Evolutionary conservation across 2,113 vertebrate species (phyloP).

Genomic region (Brachyhypopomus gauderio): DNA sequence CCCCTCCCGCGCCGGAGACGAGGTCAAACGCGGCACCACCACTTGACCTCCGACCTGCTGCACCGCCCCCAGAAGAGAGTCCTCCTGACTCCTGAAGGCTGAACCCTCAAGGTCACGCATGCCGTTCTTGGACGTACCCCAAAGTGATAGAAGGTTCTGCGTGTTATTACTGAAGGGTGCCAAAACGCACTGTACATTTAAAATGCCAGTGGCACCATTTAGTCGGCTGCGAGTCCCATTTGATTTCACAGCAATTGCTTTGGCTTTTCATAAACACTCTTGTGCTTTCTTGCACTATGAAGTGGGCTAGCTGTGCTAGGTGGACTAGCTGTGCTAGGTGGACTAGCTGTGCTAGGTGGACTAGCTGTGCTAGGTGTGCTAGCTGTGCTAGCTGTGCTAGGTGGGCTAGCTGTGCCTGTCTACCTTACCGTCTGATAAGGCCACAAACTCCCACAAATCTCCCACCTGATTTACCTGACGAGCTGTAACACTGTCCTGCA

Average conservation of each 20-base stretch:
- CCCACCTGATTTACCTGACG: neutral
- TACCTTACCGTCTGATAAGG: neutral
- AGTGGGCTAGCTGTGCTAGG: too few relatives aligned
- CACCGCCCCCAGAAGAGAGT: constrained; percentile 23
- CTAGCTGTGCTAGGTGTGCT: too few relatives aligned
- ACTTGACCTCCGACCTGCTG: constrained; percentile 19
- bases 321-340: too few relatives aligned
- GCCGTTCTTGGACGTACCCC: neutral
- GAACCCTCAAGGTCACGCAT: neutral
- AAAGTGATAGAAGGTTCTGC: neutral
- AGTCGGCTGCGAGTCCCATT: too few relatives aligned
- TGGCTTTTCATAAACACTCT: too few relatives aligned
- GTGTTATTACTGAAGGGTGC: neutral
- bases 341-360: too few relatives aligned
- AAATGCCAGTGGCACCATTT: too few relatives aligned
- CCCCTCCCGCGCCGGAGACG: constrained; percentile 12
- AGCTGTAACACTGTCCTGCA: neutral
- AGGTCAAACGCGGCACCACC: constrained; percentile 42
- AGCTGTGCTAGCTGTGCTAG: too few relatives aligned
- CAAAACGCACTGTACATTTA: too few relatives aligned
- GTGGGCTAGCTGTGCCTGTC: too few relatives aligned
- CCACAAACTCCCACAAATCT: neutral
- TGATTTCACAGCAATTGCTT: too few relatives aligned
- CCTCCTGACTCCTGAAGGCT: neutral
- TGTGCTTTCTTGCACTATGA: too few relatives aligned